These are phyloP conservation scores for Marronus borbonicus DNA, from an alignment of 2,888 invertebrate genomes.

Conservation along the genomic window DNA sequence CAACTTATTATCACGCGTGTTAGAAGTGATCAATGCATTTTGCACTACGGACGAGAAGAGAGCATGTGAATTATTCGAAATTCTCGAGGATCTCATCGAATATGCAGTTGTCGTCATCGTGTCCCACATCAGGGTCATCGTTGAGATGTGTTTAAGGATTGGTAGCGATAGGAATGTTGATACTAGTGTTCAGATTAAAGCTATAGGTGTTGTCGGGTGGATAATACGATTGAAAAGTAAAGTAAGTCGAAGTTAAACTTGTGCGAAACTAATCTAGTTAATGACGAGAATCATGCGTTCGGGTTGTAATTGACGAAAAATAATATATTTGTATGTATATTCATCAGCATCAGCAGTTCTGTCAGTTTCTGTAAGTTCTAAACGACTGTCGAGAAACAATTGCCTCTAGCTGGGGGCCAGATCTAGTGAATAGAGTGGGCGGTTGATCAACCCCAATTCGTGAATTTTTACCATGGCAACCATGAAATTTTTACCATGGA, in stretches of 20 bases:
- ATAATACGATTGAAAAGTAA: conserved; percentile 82
- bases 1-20: conserved; percentile 76
- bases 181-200: conserved; percentile 78
- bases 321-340: too few species aligned
- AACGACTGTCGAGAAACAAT: too few species aligned
- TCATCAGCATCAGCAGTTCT: too few species aligned
- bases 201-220: conserved; percentile 78
- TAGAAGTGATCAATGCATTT: conserved; percentile 76
- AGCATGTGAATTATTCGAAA: conserved; percentile 76
- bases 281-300: too few species aligned
- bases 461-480: too few species aligned
- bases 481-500: too few species aligned
- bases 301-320: too few species aligned
- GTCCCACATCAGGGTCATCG: conserved; percentile 76
- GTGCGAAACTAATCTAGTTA: too few species aligned
- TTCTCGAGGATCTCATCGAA: conserved; percentile 79
- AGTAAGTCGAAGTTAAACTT: conserved; percentile 63
- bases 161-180: conserved; percentile 74
- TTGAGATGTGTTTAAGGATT: conserved; percentile 79
- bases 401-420: too few species aligned
- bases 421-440: too few species aligned
- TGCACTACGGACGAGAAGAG: conserved; percentile 74
- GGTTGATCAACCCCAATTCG: too few species aligned
- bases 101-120: conserved; percentile 75
- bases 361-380: too few species aligned